These are phyloP conservation scores for Chelonia mydas DNA, from an alignment of 2,797 vertebrate species.

Conservation along the genomic window DNA sequence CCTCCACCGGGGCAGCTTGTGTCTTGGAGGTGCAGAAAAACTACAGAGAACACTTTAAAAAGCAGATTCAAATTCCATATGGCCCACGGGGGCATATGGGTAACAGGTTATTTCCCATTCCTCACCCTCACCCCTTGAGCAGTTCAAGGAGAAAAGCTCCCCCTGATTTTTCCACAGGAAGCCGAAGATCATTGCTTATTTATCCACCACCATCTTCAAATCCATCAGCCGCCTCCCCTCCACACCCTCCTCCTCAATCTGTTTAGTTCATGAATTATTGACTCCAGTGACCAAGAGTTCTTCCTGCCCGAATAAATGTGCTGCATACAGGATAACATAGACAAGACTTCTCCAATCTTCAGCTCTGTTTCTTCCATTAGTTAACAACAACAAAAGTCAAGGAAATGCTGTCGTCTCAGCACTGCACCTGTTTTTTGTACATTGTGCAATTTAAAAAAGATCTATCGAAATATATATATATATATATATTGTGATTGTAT, in stretches of 20 bases:
- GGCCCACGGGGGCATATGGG: not conserved
- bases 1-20: fast-evolving
- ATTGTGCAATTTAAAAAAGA: slow-evolving; percentile 85
- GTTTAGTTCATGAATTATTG: slow-evolving; percentile 34
- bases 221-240: not conserved
- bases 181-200: not conserved
- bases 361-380: slow-evolving; percentile 24
- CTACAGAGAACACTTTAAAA: not conserved
- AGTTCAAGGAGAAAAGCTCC: not conserved
- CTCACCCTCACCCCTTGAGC: not conserved
- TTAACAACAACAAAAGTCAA: not conserved
- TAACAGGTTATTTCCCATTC: not conserved
- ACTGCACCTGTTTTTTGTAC: slow-evolving; percentile 83
- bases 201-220: not conserved
- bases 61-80: not conserved
- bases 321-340: slow-evolving; percentile 43
- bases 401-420: slow-evolving; percentile 81
- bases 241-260: not conserved
- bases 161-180: not conserved
- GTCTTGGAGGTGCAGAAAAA: fast-evolving
- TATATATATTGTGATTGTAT: slow-evolving; percentile 80
- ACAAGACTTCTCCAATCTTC: not conserved
- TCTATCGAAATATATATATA: slow-evolving; percentile 80
- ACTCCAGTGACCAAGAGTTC: slow-evolving; percentile 68
- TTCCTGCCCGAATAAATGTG: slow-evolving; percentile 53